Evolutionary conservation across 2,113 vertebrate species (phyloP).

Genomic region (Halcyon malimbica): DNA sequence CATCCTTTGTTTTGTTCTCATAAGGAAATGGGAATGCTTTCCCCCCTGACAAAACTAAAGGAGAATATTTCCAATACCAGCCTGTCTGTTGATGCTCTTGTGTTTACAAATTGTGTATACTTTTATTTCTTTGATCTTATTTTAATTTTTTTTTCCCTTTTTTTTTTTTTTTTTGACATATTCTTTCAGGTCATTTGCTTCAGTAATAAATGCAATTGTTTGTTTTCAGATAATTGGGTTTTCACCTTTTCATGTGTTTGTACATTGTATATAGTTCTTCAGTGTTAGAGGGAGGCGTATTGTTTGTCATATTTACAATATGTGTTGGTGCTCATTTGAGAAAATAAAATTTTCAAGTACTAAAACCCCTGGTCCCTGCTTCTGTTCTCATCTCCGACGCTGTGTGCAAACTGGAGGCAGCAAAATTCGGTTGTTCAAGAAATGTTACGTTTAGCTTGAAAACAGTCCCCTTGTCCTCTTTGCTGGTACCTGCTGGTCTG

Average conservation of each 20-base stretch:
- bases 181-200: constrained; percentile 79
- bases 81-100: constrained; percentile 75
- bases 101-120: constrained; percentile 82
- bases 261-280: constrained; percentile 80
- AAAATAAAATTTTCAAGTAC: constrained; percentile 87
- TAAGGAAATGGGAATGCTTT: constrained; percentile 59
- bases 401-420: background rate
- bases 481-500: background rate
- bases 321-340: constrained; percentile 89
- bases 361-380: background rate
- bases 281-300: constrained; percentile 80
- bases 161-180: background rate
- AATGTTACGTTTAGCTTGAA: background rate
- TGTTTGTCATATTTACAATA: constrained; percentile 81
- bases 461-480: background rate
- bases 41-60: constrained; percentile 64
- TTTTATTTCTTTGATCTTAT: constrained; percentile 63
- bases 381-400: background rate
- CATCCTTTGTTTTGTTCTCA: constrained; percentile 55
- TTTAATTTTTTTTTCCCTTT: background rate
- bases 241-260: constrained; percentile 72
- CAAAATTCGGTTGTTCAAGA: background rate
- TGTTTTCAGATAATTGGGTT: constrained; percentile 70
- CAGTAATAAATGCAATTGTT: constrained; percentile 75
- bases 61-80: constrained; percentile 71